Evolutionary conservation across 2,113 vertebrate species (phyloP), one percentile per base, ranked within the genome.

Genomic region (Pithys albifrons): DNA sequence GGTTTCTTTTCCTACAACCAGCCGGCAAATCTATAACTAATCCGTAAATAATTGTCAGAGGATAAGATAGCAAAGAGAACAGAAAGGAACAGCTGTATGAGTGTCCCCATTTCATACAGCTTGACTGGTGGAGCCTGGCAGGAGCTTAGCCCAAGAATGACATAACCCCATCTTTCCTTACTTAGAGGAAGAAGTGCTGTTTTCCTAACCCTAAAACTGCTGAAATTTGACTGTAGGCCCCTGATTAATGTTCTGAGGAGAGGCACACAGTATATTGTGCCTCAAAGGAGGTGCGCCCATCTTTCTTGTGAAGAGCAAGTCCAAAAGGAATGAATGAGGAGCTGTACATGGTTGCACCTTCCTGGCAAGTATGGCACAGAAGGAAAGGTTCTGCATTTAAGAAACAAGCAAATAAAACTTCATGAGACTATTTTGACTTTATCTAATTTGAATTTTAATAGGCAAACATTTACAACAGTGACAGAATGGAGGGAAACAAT

Each of bases 391-490:
- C 22, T 70, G 4, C 5, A 6, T 55, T 90, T 45, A 58, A 85
- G 96, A 67, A 51, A 5, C 64, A 88, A 80, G 39, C 17, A 92
- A 77, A 41, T n/a, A 49, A n/a, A 35, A 61, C 61, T 85, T 91
- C 48, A 65, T 37, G 27, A 95, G 62, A 54, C 45, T 88, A 65
- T 96, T 95, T 89, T 58, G 41, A 92, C 77, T 92, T 96, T 84
- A 73, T 85, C 59, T 96, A 87, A 90, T 96, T 96, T 97, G 66
- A 95, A 93, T 97, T 97, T 96, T 96, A 94, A 85, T 95, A 93
- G 69, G 57, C 5, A 69, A 69, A 54, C 13, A 48, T 69, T 94
- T 93, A 55, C 23, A 91, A 76, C 19, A 90, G 75, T 85, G 33
- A 62, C 46, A 88, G 62, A 61, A 64, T 93, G 27, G 66, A 96